phyloP scores from a whole-genome alignment of 2,888 invertebrate species.

The Cheilosia soror region DNA sequence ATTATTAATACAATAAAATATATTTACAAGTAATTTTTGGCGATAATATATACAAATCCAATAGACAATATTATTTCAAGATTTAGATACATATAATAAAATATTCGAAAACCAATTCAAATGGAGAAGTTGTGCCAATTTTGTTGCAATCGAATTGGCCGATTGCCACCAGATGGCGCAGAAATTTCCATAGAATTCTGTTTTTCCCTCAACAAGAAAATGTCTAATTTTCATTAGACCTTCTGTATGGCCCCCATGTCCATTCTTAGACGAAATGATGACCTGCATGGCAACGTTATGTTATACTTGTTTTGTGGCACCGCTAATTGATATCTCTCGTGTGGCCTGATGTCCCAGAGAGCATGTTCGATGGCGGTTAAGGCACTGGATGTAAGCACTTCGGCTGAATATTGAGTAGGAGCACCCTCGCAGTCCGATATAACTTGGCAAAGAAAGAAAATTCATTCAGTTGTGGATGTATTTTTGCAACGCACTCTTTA shows the following conservation, averaged over 20 bases:
- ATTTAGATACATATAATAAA: slow-evolving; percentile 23
- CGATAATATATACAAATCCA: slow-evolving; percentile 68
- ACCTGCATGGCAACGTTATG: slow-evolving; percentile 83
- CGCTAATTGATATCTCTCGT: slow-evolving; percentile 84
- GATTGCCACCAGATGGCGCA: slow-evolving; percentile 44
- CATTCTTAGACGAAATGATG: slow-evolving; percentile 81
- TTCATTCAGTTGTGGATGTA: slow-evolving; percentile 8
- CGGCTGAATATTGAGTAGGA: slow-evolving; percentile 87
- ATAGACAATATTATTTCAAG: slow-evolving; percentile 32
- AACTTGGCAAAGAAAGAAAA: slow-evolving; percentile 73
- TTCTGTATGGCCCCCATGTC: slow-evolving; percentile 70
- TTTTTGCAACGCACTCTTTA: slow-evolving; percentile 64
- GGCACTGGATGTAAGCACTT: slow-evolving; percentile 86
- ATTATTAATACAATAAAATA: slow-evolving; percentile 54
- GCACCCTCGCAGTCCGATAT: slow-evolving; percentile 85
- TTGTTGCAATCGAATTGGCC: slow-evolving; percentile 38
- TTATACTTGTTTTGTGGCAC: slow-evolving; percentile 82
- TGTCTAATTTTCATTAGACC: slow-evolving; percentile 68
- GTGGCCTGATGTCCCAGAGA: slow-evolving; percentile 85
- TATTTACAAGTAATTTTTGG: slow-evolving; percentile 72
- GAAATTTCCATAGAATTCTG: slow-evolving; percentile 33
- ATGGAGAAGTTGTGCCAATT: slow-evolving; percentile 2
- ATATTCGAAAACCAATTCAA: slow-evolving; percentile 48
- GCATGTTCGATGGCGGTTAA: slow-evolving; percentile 87
- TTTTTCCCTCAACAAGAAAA: slow-evolving; percentile 58